Evolutionary conservation across 2,113 vertebrate genomes (phyloP).

Genomic region (Pampusana beccarii): DNA sequence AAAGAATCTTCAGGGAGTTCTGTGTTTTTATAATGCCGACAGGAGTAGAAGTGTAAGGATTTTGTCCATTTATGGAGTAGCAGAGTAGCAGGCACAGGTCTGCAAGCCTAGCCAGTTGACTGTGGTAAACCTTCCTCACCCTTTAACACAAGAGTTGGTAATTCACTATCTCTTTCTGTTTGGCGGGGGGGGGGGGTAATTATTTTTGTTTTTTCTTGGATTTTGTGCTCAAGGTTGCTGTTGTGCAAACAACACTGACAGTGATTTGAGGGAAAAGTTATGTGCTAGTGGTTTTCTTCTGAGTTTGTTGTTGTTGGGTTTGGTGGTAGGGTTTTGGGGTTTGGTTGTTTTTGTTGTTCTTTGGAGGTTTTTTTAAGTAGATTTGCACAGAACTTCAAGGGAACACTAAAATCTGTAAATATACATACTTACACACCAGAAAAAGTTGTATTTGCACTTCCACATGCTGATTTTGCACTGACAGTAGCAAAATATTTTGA

Average conservation of each 20-base stretch:
- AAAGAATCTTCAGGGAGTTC: background rate
- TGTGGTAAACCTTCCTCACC: background rate
- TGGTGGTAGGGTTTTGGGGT: background rate
- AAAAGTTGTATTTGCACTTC: background rate
- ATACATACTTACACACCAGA: background rate
- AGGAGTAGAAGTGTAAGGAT: background rate
- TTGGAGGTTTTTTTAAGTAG: background rate
- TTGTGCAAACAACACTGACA: background rate
- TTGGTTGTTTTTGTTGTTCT: background rate
- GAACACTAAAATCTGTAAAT: background rate
- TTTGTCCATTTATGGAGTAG: background rate
- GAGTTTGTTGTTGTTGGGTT: background rate
- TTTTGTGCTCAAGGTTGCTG: background rate
- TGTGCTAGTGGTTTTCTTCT: background rate
- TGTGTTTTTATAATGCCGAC: background rate
- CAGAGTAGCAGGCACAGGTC: background rate
- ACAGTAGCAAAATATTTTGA: background rate
- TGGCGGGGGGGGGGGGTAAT: too few relatives aligned
- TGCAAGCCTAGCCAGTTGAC: background rate
- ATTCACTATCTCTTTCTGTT: background rate
- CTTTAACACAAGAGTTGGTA: background rate
- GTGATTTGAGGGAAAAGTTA: background rate
- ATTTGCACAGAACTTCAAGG: background rate
- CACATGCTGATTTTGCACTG: background rate
- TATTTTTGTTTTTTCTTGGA: background rate